Percentiles rank a stretch among this genome's conserved stretches.
phyloP scores from a whole-genome alignment of 2,113 vertebrate genomes.

The Syngnathoides biaculeatus region DNA sequence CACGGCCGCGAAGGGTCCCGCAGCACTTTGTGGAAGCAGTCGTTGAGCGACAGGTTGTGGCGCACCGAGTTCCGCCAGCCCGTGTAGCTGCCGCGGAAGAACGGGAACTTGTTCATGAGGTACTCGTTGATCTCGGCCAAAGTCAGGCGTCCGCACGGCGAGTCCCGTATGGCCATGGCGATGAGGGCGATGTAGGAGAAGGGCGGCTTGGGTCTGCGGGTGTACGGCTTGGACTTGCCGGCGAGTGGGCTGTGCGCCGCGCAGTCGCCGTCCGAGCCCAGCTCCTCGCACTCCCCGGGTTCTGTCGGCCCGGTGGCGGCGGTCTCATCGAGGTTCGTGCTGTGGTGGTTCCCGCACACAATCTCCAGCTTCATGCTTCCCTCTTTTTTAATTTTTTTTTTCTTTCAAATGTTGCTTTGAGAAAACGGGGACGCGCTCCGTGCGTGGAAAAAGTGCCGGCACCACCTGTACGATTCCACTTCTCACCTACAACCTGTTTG shows the following conservation, averaged over 20 bases:
- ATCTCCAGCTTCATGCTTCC: constrained; percentile 83
- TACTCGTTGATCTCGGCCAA: constrained; percentile 95
- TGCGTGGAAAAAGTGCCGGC: not conserved
- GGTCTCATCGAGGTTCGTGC: constrained; percentile 64
- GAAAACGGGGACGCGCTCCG: too few relatives aligned
- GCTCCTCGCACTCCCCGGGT: constrained; percentile 75
- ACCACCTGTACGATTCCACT: constrained; percentile 41
- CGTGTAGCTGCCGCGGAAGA: constrained; percentile 91
- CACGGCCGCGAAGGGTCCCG: constrained; percentile 91
- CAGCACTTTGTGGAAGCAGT: constrained; percentile 93
- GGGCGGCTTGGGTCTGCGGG: constrained; percentile 88
- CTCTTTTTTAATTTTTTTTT: not conserved
- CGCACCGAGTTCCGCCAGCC: constrained; percentile 96
- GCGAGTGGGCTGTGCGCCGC: constrained; percentile 80
- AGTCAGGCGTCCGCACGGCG: constrained; percentile 83
- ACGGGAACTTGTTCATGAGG: constrained; percentile 92
- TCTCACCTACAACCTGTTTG: constrained; percentile 50
- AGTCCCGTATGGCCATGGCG: constrained; percentile 95
- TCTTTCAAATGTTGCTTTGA: too few relatives aligned
- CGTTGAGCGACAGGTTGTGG: constrained; percentile 91
- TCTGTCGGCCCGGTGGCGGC: constrained; percentile 63
- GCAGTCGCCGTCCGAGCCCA: constrained; percentile 91
- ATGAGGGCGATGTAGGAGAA: constrained; percentile 96
- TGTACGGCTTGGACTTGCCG: constrained; percentile 85
- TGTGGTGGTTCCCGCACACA: constrained; percentile 68